These are phyloP conservation scores for Passer montanus DNA, from an alignment of 2,113 vertebrate species.

Conservation along the genomic window DNA sequence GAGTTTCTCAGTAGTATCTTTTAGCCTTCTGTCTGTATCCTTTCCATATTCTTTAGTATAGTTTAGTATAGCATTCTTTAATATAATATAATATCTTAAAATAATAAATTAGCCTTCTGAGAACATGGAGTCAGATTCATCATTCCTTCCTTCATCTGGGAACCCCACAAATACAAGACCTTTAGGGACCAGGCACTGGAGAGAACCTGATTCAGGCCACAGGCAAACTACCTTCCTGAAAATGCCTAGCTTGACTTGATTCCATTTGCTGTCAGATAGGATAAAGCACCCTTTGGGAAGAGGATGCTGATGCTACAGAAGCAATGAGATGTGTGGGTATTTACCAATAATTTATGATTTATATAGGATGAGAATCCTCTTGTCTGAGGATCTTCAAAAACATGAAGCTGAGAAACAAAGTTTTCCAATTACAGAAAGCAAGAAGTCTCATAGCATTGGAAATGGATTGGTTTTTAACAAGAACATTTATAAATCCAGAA, in stretches of 20 bases:
- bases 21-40: too few relatives aligned
- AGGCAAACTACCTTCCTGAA: background rate
- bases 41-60: too few relatives aligned
- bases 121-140: too few relatives aligned
- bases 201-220: background rate
- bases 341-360: background rate
- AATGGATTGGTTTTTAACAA: background rate
- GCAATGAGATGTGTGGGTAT: background rate
- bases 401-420: background rate
- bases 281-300: background rate
- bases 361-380: background rate
- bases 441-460: background rate
- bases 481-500: background rate
- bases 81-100: too few relatives aligned
- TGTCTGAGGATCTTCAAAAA: background rate
- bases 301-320: background rate
- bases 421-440: background rate
- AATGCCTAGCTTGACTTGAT: background rate
- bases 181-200: background rate
- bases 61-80: too few relatives aligned
- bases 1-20: too few relatives aligned
- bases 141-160: too few relatives aligned
- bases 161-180: too few relatives aligned
- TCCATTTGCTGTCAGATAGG: background rate
- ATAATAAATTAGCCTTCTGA: too few relatives aligned